Conservation (phyloP, 1,140 invertebrate genomes). For the Chelonus insularis region DNA sequence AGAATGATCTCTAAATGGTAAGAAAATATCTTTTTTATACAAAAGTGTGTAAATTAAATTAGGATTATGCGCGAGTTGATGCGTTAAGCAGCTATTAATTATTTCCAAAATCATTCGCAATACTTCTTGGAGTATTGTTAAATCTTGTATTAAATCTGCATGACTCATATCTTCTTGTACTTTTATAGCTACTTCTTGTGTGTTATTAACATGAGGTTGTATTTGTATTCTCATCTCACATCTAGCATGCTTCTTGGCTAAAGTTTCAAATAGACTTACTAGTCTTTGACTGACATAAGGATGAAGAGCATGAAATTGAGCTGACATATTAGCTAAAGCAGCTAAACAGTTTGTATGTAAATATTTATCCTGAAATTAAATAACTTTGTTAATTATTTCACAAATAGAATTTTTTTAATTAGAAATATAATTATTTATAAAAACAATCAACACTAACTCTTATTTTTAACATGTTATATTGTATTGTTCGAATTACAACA, state of each 20-base stretch:
- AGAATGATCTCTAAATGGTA: slow-evolving; percentile 81
- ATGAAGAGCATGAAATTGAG: slow-evolving; percentile 91
- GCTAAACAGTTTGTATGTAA: slow-evolving; percentile 96
- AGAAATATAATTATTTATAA: too few relatives aligned
- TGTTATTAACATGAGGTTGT: slow-evolving; percentile 31
- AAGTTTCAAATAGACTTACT: slow-evolving; percentile 84
- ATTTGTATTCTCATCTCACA: slow-evolving; percentile 60
- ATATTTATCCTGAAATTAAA: slow-evolving; percentile 78
- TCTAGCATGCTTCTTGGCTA: slow-evolving; percentile 77
- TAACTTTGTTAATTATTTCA: slow-evolving; percentile 17
- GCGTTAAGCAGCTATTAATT: slow-evolving; percentile 88
- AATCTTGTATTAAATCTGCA: slow-evolving; percentile 72
- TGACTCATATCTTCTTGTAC: slow-evolving; percentile 44
- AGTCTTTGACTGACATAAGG: slow-evolving; percentile 95
- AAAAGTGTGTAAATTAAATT: slow-evolving; percentile 95
- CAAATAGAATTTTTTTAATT: slow-evolving; percentile 4
- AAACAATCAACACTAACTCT: too few relatives aligned
- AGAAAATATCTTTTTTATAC: slow-evolving; percentile 91
- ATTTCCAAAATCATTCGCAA: slow-evolving; percentile 95
- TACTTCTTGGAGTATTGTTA: slow-evolving; percentile 95
- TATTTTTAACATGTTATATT: slow-evolving; percentile 97
- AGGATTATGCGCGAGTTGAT: slow-evolving; percentile 87
- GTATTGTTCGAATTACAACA: slow-evolving; percentile 93
- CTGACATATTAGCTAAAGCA: slow-evolving; percentile 96
- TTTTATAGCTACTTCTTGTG: slow-evolving; percentile 41